Conservation (phyloP, 1,140 invertebrate genomes). For the Plectrocnemia conspersa region DNA sequence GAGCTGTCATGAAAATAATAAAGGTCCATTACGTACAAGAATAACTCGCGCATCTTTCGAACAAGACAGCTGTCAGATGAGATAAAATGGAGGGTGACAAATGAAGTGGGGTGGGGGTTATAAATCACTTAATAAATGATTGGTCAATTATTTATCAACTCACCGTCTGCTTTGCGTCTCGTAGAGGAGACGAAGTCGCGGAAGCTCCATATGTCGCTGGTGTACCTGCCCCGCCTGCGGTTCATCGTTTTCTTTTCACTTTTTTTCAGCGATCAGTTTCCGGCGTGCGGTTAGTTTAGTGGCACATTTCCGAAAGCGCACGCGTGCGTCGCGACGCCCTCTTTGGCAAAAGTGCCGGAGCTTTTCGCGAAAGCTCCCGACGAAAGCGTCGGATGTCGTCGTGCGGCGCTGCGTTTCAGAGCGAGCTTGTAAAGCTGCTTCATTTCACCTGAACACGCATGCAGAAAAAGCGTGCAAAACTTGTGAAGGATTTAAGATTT, state of each 20-base stretch:
- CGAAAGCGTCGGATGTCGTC: background rate
- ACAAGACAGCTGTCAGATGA: too few species aligned
- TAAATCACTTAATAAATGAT: background rate
- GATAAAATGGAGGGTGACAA: background rate
- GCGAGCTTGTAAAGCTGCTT: too few species aligned
- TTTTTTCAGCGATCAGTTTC: background rate
- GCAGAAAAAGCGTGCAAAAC: too few species aligned
- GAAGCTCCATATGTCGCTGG: slow-evolving; percentile 49
- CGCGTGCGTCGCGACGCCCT: background rate
- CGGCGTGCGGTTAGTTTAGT: background rate
- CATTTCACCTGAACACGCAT: too few species aligned
- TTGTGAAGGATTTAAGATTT: too few species aligned
- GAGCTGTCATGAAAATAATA: too few species aligned
- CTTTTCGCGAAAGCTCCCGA: too few species aligned
- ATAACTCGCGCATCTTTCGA: too few species aligned
- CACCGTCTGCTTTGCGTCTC: slow-evolving; percentile 50
- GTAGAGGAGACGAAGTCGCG: slow-evolving; percentile 45
- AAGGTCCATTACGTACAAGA: too few species aligned
- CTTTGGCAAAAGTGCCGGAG: background rate
- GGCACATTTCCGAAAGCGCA: background rate
- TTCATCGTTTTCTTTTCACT: too few species aligned
- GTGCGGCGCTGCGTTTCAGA: background rate
- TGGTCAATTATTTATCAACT: slow-evolving; percentile 32
- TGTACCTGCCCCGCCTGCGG: slow-evolving; percentile 49
- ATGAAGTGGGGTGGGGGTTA: background rate